These are phyloP conservation scores for Micromussa lordhowensis DNA, from an alignment of 92 coral and sea anemone genomes.

Conservation along the genomic window DNA sequence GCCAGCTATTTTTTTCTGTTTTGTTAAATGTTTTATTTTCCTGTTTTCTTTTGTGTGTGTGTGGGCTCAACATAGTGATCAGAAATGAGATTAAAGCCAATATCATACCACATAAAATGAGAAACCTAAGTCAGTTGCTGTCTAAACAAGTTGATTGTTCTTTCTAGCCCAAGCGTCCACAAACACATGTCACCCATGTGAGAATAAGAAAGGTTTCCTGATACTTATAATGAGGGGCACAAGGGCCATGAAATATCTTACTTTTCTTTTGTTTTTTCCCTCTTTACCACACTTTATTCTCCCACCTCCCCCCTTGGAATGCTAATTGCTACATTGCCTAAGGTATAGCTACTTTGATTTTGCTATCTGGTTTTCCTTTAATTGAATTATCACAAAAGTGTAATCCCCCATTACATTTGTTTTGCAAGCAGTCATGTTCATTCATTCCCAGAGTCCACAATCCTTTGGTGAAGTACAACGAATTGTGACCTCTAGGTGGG, in stretches of 20 bases:
- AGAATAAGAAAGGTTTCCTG: too few relatives aligned
- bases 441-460: too few relatives aligned
- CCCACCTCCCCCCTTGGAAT: not conserved
- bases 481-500: too few relatives aligned
- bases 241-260: too few relatives aligned
- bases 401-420: too few relatives aligned
- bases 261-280: too few relatives aligned
- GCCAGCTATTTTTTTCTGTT: not conserved
- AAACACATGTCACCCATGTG: not conserved
- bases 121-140: not conserved
- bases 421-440: too few relatives aligned
- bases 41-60: not conserved
- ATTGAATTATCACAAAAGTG: too few relatives aligned
- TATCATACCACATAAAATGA: not conserved
- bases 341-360: conserved; percentile 16
- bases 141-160: not conserved
- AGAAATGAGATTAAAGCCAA: not conserved
- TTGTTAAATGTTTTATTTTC: not conserved
- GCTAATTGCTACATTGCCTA: not conserved
- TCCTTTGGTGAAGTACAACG: too few relatives aligned
- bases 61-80: not conserved
- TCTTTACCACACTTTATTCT: not conserved
- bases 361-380: too few relatives aligned
- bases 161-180: not conserved
- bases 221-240: not conserved